A percentile compares a stretch with the other conserved stretches of the same genome.
Evolutionary conservation across 2,797 vertebrate species (phyloP).

Genomic region (Aratinga solstitialis): DNA sequence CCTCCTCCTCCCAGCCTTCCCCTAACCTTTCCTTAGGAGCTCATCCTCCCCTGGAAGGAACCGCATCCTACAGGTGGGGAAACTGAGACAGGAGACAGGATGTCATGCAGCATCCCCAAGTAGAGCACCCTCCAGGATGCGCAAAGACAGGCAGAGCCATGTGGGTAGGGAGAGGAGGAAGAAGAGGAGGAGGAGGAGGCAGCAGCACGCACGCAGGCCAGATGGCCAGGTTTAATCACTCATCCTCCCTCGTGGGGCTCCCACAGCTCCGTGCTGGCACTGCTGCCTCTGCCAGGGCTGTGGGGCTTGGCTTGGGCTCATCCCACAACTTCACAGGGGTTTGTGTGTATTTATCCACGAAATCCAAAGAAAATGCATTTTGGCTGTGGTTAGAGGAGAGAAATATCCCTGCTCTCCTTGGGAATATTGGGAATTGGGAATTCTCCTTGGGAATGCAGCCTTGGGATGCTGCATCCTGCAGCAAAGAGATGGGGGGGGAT

Average conservation of each 20-base stretch:
- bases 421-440: neutral
- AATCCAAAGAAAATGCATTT: neutral
- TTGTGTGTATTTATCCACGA: neutral
- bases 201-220: neutral
- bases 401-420: neutral
- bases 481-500: neutral
- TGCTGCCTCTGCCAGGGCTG: neutral
- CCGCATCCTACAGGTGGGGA: neutral
- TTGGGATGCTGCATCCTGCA: neutral
- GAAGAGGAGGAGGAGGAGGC: neutral
- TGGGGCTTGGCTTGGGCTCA: neutral
- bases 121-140: neutral
- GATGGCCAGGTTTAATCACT: constrained; percentile 53
- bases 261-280: neutral
- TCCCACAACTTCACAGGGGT: fast-evolving
- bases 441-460: neutral
- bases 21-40: neutral
- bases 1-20: neutral
- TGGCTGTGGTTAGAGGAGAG: neutral
- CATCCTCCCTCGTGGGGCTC: neutral
- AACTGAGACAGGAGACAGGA: neutral
- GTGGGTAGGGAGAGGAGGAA: neutral
- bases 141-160: neutral
- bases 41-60: neutral
- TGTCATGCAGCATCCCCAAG: fast-evolving